phyloP scores from a whole-genome alignment of 2,888 invertebrate species.

The Coenonympha glycerion region DNA sequence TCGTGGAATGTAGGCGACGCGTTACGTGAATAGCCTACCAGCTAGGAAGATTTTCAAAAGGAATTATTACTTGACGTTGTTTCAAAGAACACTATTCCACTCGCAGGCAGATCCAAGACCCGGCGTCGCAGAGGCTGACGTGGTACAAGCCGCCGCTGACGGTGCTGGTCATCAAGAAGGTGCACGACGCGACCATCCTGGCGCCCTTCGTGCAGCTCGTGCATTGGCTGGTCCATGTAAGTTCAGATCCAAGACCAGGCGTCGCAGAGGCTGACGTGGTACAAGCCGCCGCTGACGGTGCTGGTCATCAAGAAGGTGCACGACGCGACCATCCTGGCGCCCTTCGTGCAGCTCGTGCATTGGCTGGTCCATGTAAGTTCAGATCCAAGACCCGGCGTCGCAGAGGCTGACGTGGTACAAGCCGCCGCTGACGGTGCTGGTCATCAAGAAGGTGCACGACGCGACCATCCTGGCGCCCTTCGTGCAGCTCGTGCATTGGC shows the following conservation, averaged over 20 bases:
- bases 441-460: conserved; percentile 97
- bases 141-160: conserved; percentile 98
- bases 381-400: conserved; percentile 98
- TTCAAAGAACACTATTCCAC: no score
- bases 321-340: no score
- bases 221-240: conserved; percentile 93
- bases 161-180: conserved; percentile 98
- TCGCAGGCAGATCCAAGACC: conserved; percentile 96
- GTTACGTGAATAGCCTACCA: no score
- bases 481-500: conserved; percentile 93
- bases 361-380: no score
- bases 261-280: no score
- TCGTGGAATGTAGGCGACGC: no score
- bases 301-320: no score
- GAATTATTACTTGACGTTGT: no score
- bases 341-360: no score
- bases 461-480: conserved; percentile 91
- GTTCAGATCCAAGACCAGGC: no score
- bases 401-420: conserved; percentile 98
- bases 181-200: conserved; percentile 91
- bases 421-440: conserved; percentile 95
- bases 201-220: conserved; percentile 94
- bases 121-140: conserved; percentile 95
- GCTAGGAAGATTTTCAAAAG: no score
- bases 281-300: no score